Percentiles rank a stretch among this genome's conserved stretches.
Conservation (phyloP, 1,140 invertebrate species). For the Araneus ventricosus region DNA sequence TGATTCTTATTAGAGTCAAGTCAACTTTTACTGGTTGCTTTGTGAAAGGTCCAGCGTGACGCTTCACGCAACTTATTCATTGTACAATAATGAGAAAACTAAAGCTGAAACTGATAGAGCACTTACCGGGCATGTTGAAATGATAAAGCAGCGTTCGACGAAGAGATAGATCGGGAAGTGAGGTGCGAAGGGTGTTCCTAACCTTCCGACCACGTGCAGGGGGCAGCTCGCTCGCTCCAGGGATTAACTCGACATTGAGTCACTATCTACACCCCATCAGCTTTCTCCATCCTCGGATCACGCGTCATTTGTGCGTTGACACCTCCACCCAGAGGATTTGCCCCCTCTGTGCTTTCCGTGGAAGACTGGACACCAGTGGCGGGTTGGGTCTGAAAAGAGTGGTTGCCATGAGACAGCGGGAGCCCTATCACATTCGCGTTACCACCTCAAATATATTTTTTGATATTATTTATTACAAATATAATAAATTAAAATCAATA, state of each 20-base stretch:
- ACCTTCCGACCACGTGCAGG: slow-evolving; percentile 33
- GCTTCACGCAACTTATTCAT: no score
- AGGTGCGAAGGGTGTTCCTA: not conserved
- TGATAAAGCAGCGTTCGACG: not conserved
- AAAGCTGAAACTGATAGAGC: no score
- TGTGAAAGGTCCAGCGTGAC: no score
- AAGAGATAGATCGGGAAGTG: not conserved
- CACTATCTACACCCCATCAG: slow-evolving; percentile 22
- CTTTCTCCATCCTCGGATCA: not conserved
- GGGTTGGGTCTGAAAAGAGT: no score
- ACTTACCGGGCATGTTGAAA: slow-evolving; percentile 8
- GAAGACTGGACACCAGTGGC: not conserved
- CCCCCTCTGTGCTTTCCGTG: not conserved
- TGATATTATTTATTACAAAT: no score
- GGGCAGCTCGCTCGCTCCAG: not conserved
- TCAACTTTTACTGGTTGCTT: no score
- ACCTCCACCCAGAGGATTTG: not conserved
- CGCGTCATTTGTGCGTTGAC: not conserved
- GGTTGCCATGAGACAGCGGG: no score
- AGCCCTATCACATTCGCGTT: no score
- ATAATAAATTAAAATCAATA: no score
- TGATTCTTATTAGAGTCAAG: no score
- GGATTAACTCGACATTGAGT: slow-evolving; percentile 43
- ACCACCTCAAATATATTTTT: no score
- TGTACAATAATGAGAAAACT: no score